Conservation (phyloP, 2,797 vertebrate species). For the Sternarchorhynchus goeldii region DNA sequence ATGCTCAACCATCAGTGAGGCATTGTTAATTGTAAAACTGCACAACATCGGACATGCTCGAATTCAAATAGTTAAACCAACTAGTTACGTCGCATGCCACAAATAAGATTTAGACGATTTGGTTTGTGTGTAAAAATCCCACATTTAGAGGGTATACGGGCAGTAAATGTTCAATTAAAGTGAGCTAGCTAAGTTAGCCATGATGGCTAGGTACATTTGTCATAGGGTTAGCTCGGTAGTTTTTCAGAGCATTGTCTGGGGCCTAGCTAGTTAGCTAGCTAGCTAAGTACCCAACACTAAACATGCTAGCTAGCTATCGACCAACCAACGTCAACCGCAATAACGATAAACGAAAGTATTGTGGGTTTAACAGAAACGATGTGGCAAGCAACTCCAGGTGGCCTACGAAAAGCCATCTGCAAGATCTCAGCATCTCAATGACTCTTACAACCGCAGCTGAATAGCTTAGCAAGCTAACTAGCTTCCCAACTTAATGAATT, state of each 20-base stretch:
- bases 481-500: background rate
- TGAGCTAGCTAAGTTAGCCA: conserved; percentile 60
- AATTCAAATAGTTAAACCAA: background rate
- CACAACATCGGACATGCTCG: too few species aligned
- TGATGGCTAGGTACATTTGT: conserved; percentile 44
- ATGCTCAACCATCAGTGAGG: background rate
- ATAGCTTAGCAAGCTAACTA: background rate
- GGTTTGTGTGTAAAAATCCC: background rate
- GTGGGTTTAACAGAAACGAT: conserved; percentile 4
- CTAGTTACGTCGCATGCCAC: conserved; percentile 14
- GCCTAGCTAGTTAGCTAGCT: conserved; percentile 56
- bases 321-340: conserved; percentile 12
- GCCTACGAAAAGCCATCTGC: background rate
- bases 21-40: background rate
- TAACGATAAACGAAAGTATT: conserved; percentile 11
- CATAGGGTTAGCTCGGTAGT: conserved; percentile 19
- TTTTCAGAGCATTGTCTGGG: conserved; percentile 27
- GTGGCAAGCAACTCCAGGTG: conserved; percentile 15
- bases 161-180: background rate
- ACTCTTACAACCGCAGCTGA: background rate
- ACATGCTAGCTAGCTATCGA: conserved; percentile 47
- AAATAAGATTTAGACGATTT: conserved; percentile 57
- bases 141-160: background rate
- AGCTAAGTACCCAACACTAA: conserved; percentile 44
- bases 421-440: background rate